Percentiles rank a stretch among this genome's conserved stretches.
Evolutionary conservation across 2,113 vertebrate genomes (phyloP).

Genomic region (Anser cygnoides): DNA sequence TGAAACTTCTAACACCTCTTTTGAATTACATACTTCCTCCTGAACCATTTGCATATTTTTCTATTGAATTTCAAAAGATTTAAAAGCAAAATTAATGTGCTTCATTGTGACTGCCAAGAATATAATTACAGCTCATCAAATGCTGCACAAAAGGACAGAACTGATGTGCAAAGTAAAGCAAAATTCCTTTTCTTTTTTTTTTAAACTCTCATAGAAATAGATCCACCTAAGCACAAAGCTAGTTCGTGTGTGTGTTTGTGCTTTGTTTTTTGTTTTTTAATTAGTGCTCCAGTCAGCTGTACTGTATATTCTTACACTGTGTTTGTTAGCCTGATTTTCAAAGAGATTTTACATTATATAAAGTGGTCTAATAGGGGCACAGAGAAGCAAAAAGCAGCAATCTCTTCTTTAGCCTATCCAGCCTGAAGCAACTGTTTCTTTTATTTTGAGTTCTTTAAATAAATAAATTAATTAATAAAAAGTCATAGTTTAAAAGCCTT

Average conservation of each 20-base stretch:
- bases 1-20: conserved; percentile 19
- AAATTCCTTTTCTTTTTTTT: background rate
- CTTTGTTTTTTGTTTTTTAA: background rate
- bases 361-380: background rate
- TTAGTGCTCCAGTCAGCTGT: background rate
- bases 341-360: background rate
- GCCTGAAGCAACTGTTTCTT: background rate
- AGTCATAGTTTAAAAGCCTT: background rate
- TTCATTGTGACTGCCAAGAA: conserved; percentile 48
- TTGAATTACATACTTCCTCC: conserved; percentile 15
- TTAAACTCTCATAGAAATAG: background rate
- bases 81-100: conserved; percentile 65
- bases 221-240: background rate
- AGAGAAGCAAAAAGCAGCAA: background rate
- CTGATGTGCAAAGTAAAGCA: conserved; percentile 32
- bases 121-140: conserved; percentile 63
- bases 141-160: conserved; percentile 24
- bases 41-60: conserved; percentile 40
- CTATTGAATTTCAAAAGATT: conserved; percentile 47
- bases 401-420: background rate
- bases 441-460: background rate
- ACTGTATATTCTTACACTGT: background rate
- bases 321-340: background rate
- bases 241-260: background rate
- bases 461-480: background rate